Base-by-base conservation (phyloP, 1,140 invertebrate genomes). In the Drosophila kikkawai region DNA sequence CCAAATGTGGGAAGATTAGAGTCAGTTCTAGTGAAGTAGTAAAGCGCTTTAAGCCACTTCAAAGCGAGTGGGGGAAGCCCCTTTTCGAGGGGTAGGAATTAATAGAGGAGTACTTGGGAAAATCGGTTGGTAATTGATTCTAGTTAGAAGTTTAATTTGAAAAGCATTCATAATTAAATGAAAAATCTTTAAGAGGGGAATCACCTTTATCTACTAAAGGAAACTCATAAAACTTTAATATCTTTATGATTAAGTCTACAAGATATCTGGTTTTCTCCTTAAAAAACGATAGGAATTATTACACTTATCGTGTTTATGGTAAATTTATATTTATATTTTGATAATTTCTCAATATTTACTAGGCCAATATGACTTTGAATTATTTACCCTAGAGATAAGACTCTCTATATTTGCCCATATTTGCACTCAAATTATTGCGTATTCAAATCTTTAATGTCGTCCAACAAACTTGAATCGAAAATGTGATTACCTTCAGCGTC, bases 371-470 rank as follows among this genome's bases (percentile, higher is more conserved):
- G 50, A 19, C 50, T 53, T 53, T 36, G 50, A 19, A 55, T 37
- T 37, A 15, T 37, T 55, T 55, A 55, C 34, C 13, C 19, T 19
- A 6, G 1, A 41, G 60, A 63, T 63, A 57, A 32, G 60, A 19
- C n/a, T 29, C 22, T 32, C 22, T 9, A 59, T 34, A 42, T 65
- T 37, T 15, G 15, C 17, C 26, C 26, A 48, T 50, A 32, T 48
- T 66, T 44, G 56, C 19, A 59, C 17, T 12, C 9, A 39, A 26
- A 32, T 69, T 66, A 29, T 51, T 26, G 37, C 39, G 22, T 34
- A 45, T 66, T 69, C 32, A 66, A 34, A 69, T 66, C 48, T 69
- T 44, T 41, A 45, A n/a, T 44, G 44, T 29, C 51, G 57, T 26
- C 32, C 11, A 61, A 19, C 13, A 29, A 29, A 36, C 29, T 19